phyloP scores from a whole-genome alignment of 2,113 vertebrate species.

The Cyanoliseus patagonus region DNA sequence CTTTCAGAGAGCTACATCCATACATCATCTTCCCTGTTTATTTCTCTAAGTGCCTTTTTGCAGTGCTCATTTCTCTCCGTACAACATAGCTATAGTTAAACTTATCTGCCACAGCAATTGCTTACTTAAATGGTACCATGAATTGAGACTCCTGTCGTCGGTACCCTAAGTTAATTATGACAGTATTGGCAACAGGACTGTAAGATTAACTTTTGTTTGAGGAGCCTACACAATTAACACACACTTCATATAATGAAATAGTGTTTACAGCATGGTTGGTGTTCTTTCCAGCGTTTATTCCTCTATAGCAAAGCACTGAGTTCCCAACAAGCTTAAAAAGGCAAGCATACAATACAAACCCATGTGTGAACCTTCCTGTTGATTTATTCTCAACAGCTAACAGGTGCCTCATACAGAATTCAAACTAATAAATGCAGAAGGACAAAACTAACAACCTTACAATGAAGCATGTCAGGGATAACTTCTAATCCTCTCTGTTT shows the following conservation, averaged over 20 bases:
- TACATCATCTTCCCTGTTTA: neutral
- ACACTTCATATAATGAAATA: neutral
- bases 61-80: neutral
- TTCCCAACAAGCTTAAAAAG: slow-evolving; percentile 25
- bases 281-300: slow-evolving; percentile 4
- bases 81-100: neutral
- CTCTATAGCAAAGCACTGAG: neutral
- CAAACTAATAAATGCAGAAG: slow-evolving; percentile 22
- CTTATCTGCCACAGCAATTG: neutral
- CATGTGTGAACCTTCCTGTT: neutral
- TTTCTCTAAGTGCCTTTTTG: neutral
- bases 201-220: slow-evolving; percentile 24
- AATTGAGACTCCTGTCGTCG: neutral
- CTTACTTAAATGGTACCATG: neutral
- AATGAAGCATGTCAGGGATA: neutral
- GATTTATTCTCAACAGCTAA: slow-evolving; percentile 26
- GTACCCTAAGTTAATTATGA: neutral
- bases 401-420: neutral
- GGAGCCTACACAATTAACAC: neutral
- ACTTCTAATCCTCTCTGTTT: neutral
- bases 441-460: neutral
- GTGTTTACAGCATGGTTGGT: neutral
- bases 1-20: neutral
- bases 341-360: neutral
- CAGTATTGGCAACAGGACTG: neutral